These are phyloP conservation scores for Agrotis puta DNA, from an alignment of 2,888 invertebrate species.

Conservation along the genomic window DNA sequence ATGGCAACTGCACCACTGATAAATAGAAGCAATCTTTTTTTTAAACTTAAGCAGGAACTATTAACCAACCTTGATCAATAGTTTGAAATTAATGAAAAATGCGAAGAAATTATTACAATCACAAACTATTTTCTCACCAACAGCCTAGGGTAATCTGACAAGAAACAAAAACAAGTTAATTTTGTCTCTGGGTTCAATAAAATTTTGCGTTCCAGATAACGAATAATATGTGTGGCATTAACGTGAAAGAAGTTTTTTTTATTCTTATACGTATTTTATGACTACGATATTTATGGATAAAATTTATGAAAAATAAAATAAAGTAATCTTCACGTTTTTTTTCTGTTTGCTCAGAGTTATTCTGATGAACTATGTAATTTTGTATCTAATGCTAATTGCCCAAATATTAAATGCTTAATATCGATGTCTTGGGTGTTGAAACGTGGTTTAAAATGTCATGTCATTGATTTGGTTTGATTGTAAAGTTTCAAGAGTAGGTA, in stretches of 20 bases:
- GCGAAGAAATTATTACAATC: neutral
- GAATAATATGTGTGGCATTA: neutral
- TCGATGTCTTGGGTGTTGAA: neutral
- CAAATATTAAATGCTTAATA: conserved; percentile 1
- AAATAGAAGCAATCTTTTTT: too few species aligned
- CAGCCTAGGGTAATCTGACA: too few species aligned
- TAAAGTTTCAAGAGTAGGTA: conserved; percentile 52
- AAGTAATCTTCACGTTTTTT: neutral
- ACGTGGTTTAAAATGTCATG: conserved; percentile 48
- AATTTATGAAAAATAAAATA: neutral
- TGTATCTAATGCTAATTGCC: neutral
- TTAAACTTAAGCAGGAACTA: too few species aligned
- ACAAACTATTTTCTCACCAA: conserved; percentile 24
- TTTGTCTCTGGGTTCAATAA: conserved; percentile 19
- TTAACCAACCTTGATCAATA: too few species aligned
- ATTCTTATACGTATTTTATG: too few species aligned
- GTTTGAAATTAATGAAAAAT: neutral
- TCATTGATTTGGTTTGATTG: conserved; percentile 58
- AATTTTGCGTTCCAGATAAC: conserved; percentile 12
- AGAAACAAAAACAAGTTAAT: too few species aligned
- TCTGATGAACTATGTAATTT: neutral
- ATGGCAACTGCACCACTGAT: neutral
- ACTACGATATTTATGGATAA: too few species aligned
- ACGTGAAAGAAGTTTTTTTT: neutral
- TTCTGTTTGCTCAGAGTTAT: neutral